Evolutionary conservation across 2,113 vertebrate genomes (phyloP).

Genomic region (Heterotis niloticus): DNA sequence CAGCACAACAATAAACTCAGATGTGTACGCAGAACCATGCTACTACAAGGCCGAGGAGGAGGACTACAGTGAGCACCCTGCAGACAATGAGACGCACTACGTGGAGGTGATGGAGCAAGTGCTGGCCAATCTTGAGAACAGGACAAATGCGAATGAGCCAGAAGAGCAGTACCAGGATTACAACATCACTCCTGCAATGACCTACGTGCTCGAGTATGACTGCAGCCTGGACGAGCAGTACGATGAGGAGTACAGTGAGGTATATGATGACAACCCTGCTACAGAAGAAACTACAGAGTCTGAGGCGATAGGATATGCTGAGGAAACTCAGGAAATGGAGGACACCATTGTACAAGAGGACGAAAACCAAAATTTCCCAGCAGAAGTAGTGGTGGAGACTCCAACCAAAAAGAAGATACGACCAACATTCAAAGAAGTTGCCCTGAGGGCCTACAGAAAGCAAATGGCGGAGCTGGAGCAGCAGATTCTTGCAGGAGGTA

Average conservation of each 20-base stretch:
- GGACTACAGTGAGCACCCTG: constrained; percentile 64
- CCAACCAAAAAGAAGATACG: constrained; percentile 77
- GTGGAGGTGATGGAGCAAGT: constrained; percentile 98
- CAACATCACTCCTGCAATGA: constrained; percentile 46
- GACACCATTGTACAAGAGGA: constrained; percentile 59
- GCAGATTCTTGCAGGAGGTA: constrained; percentile 93
- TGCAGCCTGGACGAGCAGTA: constrained; percentile 69
- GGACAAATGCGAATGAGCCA: constrained; percentile 74
- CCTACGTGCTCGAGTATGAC: constrained; percentile 66
- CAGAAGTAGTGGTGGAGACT: constrained; percentile 58
- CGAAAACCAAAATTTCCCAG: constrained; percentile 83
- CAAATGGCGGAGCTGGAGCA: constrained; percentile 92
- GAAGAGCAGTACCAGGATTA: constrained; percentile 40
- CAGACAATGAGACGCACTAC: constrained; percentile 83
- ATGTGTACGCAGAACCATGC: constrained; percentile 76
- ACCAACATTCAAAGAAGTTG: constrained; percentile 91
- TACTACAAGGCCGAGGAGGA: constrained; percentile 77
- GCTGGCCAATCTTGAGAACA: constrained; percentile 90
- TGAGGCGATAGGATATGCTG: constrained; percentile 66
- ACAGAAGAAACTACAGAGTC: constrained; percentile 62
- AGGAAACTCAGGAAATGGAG: constrained; percentile 43
- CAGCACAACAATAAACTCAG: constrained; percentile 76
- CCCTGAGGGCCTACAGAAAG: constrained; percentile 86
- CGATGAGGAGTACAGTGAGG: constrained; percentile 64
- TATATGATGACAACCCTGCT: constrained; percentile 57